Evolutionary conservation across 2,113 vertebrate genomes (phyloP).

Genomic region (Zapornia atra): DNA sequence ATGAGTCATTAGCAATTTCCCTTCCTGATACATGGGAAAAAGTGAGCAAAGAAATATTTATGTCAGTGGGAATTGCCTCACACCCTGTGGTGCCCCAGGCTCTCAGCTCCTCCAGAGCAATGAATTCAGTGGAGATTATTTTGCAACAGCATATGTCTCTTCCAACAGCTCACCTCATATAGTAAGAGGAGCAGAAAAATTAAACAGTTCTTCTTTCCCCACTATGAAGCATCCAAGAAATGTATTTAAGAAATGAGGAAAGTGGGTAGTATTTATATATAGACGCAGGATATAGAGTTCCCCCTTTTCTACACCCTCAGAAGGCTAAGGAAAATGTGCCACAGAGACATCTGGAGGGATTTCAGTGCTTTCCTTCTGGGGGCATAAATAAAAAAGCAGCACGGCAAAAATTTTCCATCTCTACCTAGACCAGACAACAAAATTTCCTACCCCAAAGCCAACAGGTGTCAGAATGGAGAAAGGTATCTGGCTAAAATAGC

Average conservation of each 20-base stretch:
- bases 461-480: not conserved
- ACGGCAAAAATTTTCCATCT: not conserved
- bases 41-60: not conserved
- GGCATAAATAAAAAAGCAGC: constrained; percentile 21
- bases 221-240: constrained; percentile 27
- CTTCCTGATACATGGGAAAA: not conserved
- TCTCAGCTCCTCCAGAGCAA: not conserved
- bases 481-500: not conserved
- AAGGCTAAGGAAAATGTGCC: not conserved
- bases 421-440: not conserved
- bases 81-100: not conserved
- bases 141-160: not conserved
- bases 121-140: not conserved
- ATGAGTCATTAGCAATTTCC: not conserved
- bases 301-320: rapidly evolving
- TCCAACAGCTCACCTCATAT: not conserved
- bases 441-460: not conserved
- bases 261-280: not conserved
- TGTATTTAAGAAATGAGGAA: constrained; percentile 30
- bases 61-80: not conserved
- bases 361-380: not conserved
- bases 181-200: constrained; percentile 19
- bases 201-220: not conserved
- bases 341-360: not conserved
- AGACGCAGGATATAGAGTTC: not conserved